A percentile compares a stretch with the other conserved stretches of the same genome.
Conservation (phyloP, 37 sponge, comb jelly and placozoan species). For the Tethya wilhelma region DNA sequence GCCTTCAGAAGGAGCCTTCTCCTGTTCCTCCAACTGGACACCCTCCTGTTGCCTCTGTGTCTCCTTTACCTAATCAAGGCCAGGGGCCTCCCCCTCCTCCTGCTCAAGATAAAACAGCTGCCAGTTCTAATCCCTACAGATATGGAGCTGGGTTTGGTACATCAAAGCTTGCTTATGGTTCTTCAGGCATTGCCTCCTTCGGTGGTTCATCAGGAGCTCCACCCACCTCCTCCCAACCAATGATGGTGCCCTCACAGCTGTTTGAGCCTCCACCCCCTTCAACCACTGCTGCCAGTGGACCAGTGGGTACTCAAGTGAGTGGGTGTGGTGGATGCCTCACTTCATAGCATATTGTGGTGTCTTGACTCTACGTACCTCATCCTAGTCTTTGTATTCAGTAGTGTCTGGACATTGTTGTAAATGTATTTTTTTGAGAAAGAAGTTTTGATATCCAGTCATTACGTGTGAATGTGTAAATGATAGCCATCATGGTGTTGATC, state of each 20-base stretch:
- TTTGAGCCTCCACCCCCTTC: not conserved
- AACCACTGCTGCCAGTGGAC: too few species aligned
- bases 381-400: too few species aligned
- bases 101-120: not conserved
- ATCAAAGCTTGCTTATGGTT: slow-evolving; percentile 27
- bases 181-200: slow-evolving; percentile 33
- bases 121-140: slow-evolving; percentile 29
- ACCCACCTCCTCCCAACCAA: not conserved
- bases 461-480: too few species aligned
- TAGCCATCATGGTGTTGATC: too few species aligned
- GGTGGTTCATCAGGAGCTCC: not conserved
- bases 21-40: not conserved
- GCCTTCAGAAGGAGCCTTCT: not conserved
- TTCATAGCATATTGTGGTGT: too few species aligned
- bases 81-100: not conserved
- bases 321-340: too few species aligned
- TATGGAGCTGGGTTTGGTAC: slow-evolving; percentile 12
- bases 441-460: too few species aligned
- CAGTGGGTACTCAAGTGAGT: too few species aligned
- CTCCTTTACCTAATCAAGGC: not conserved
- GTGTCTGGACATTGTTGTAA: too few species aligned
- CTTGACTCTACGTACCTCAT: too few species aligned
- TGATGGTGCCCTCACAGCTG: not conserved
- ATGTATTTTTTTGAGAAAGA: too few species aligned
- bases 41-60: slow-evolving; percentile 1